These are phyloP conservation scores for Brachionus calyciflorus DNA, from an alignment of 1,140 invertebrate genomes.

Conservation along the genomic window DNA sequence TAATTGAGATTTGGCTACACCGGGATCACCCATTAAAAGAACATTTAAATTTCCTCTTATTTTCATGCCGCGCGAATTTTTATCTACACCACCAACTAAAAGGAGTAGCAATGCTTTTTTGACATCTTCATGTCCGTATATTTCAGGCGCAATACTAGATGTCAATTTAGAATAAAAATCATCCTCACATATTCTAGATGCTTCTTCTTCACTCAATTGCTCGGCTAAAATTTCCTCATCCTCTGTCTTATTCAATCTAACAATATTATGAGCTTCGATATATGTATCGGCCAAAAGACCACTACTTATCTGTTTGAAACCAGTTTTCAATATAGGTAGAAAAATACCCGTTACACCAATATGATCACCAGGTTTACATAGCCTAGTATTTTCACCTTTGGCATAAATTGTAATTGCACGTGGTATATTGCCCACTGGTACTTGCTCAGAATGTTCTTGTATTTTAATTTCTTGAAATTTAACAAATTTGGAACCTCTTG, in stretches of 20 bases:
- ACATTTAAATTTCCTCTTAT: slow-evolving; percentile 91
- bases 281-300: slow-evolving; percentile 90
- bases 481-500: slow-evolving; percentile 91
- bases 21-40: slow-evolving; percentile 98
- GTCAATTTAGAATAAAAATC: slow-evolving; percentile 89
- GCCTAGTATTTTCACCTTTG: slow-evolving; percentile 84
- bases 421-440: slow-evolving; percentile 96
- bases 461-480: slow-evolving; percentile 98
- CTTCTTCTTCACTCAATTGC: slow-evolving; percentile 73
- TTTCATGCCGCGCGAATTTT: slow-evolving; percentile 69
- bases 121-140: slow-evolving; percentile 95
- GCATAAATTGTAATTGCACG: slow-evolving; percentile 84
- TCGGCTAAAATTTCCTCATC: slow-evolving; percentile 71
- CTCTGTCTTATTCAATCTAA: slow-evolving; percentile 68
- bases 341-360: slow-evolving; percentile 83
- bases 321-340: slow-evolving; percentile 64
- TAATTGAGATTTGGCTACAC: slow-evolving; percentile 96
- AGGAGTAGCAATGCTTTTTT: slow-evolving; percentile 92
- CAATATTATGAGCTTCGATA: slow-evolving; percentile 77
- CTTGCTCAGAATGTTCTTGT: slow-evolving; percentile 96
- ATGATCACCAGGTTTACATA: slow-evolving; percentile 89
- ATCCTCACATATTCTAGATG: not conserved
- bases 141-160: slow-evolving; percentile 91
- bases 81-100: slow-evolving; percentile 91
- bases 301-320: slow-evolving; percentile 72